Evolutionary conservation across 2,797 vertebrate genomes (phyloP).

Genomic region (Ammospiza maritima): DNA sequence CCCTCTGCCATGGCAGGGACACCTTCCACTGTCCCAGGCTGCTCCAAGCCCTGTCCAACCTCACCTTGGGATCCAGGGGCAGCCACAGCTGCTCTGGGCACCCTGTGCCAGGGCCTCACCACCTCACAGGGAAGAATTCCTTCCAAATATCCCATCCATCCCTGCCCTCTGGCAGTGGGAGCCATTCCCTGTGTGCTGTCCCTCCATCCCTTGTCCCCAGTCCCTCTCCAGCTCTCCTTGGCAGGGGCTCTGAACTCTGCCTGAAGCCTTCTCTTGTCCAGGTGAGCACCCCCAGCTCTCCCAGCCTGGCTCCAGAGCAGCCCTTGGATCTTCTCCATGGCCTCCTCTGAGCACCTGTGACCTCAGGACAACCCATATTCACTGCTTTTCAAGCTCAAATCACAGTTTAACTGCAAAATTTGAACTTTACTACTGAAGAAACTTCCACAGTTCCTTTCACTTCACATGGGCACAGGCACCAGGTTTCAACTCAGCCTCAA

Average conservation of each 20-base stretch:
- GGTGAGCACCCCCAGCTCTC: background rate
- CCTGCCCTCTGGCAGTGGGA: accelerated
- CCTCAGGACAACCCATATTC: background rate
- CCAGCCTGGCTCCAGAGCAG: background rate
- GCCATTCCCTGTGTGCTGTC: background rate
- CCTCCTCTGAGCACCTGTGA: background rate
- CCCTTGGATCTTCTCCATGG: accelerated
- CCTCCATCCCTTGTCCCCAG: background rate
- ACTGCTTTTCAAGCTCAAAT: background rate
- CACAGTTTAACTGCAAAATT: background rate
- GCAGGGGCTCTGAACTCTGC: accelerated
- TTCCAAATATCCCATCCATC: accelerated
- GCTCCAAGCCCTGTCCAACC: too few species aligned
- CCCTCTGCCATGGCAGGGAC: background rate
- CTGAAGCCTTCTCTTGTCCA: background rate
- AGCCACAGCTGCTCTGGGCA: too few species aligned
- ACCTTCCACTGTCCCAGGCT: too few species aligned
- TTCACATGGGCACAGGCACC: background rate
- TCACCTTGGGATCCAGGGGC: too few species aligned
- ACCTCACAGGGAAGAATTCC: background rate
- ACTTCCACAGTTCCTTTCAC: background rate
- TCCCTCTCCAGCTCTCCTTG: background rate
- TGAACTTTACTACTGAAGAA: background rate
- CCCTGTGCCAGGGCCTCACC: too few species aligned
- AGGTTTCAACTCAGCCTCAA: background rate